Conservation (phyloP, 2,888 invertebrate genomes). For the Tenthredo livida region DNA sequence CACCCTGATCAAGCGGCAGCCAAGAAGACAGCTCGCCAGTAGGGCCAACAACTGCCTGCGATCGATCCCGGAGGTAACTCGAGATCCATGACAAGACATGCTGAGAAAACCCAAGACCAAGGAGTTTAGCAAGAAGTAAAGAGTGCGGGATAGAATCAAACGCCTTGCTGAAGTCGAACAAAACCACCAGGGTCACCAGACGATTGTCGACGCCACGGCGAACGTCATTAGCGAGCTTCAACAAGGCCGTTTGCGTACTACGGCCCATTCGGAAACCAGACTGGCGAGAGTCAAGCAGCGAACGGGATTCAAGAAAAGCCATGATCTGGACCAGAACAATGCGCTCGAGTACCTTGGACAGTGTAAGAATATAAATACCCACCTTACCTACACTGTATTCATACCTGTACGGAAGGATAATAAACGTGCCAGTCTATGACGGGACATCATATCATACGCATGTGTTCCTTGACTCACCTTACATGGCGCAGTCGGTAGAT, state of each 20-base stretch:
- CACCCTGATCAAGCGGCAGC: slow-evolving; percentile 9
- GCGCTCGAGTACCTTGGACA: background rate
- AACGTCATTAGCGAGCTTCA: background rate
- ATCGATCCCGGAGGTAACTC: background rate
- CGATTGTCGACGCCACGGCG: background rate
- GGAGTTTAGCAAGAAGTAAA: background rate
- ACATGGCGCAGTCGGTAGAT: too few species aligned
- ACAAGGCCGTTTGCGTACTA: background rate
- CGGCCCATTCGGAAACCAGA: background rate
- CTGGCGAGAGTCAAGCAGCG: background rate
- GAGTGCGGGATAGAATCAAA: background rate
- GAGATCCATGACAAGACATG: background rate
- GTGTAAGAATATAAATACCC: too few species aligned
- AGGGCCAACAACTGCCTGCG: background rate
- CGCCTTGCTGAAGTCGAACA: background rate
- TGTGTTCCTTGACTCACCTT: too few species aligned
- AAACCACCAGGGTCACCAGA: background rate
- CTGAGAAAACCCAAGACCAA: background rate
- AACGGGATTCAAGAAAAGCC: background rate
- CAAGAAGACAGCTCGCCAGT: background rate
- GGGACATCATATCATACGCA: too few species aligned
- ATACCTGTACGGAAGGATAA: too few species aligned
- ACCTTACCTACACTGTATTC: too few species aligned
- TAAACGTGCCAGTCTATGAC: too few species aligned
- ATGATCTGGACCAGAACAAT: background rate